phyloP scores from a whole-genome alignment of 2,888 invertebrate species.

The Mesorhabditis spiculigera region DNA sequence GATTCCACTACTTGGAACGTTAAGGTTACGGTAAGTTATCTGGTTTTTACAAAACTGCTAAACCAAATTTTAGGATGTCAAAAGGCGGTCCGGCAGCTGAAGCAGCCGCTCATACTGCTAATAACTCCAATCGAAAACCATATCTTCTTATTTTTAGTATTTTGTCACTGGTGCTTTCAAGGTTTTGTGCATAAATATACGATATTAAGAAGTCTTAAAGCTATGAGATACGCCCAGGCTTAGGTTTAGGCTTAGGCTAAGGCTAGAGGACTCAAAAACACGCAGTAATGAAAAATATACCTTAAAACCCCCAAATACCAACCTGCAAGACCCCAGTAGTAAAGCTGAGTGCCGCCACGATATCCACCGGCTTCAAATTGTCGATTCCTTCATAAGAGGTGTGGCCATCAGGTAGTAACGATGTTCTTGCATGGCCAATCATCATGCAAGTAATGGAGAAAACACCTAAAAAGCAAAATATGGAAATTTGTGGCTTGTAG shows the following conservation, averaged over 20 bases:
- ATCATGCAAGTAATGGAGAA: slow-evolving; percentile 81
- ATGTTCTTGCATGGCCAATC: slow-evolving; percentile 72
- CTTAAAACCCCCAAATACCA: slow-evolving; percentile 22
- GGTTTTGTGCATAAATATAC: too few species aligned
- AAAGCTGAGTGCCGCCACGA: slow-evolving; percentile 74
- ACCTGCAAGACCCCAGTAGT: slow-evolving; percentile 74
- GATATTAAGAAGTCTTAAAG: too few species aligned
- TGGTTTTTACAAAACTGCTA: too few species aligned
- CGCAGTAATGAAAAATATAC: neutral
- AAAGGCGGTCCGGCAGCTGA: too few species aligned
- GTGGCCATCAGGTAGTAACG: slow-evolving; percentile 19
- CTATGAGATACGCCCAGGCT: too few species aligned
- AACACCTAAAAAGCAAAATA: slow-evolving; percentile 63
- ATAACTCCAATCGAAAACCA: too few species aligned
- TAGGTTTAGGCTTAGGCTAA: too few species aligned
- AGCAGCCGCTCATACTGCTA: too few species aligned
- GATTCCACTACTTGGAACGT: neutral
- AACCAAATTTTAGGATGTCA: too few species aligned
- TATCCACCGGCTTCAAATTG: slow-evolving; percentile 65
- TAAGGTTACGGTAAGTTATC: neutral
- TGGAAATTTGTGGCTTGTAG: neutral
- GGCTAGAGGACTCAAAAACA: too few species aligned
- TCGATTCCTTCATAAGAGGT: slow-evolving; percentile 15
- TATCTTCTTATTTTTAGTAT: too few species aligned
- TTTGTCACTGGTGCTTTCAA: too few species aligned